Evolutionary conservation across 2,888 invertebrate species (phyloP), one percentile per base, ranked within the genome.

Genomic region (Heliconius sara): DNA sequence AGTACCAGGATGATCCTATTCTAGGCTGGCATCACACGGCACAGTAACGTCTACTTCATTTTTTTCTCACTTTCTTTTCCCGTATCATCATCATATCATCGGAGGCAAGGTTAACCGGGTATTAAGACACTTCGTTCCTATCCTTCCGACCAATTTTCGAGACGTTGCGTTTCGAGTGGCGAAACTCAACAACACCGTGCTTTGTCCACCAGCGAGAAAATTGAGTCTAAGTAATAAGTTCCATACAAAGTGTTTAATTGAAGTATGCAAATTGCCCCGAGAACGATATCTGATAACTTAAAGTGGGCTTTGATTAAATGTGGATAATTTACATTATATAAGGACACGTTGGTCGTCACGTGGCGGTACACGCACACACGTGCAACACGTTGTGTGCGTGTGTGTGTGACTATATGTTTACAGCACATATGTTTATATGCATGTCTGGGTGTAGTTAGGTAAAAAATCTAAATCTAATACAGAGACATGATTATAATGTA

Each of bases 251-350:
- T 43, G 16, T 70, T 2, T 68, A 39, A 39, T 6, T 70, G 25
- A 25, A 43, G 43, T 39, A n/a, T 34, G 34, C 39, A n/a, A 67
- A 39, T 67, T 39, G 67, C 66, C 5, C 10, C 3, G 19, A 22
- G 7, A 43, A 0, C 16, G 1, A 13, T 70, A 70, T 43, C 25
- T 43, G 43, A 70, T 70, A 70, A 70, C 16, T 43, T 43, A 10
- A 70, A 70, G 43, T 70, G 68, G 12, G 22, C 16, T n/a, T 60
- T 60, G 34, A 73, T 73, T 30, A n/a, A 60, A 73, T n/a, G 16
- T 34, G 34, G n/a, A 73, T 60, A 34, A 39, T 57, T 73, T 73
- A 25, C 68, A 34, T 73, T 73, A 34, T 57, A 73, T 60, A 60
- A 73, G 16, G 5, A 57, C 73, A 60, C n/a, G 57, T 34, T 12